Conservation (phyloP, 1,140 invertebrate genomes). For the Hycleus cichorii region DNA sequence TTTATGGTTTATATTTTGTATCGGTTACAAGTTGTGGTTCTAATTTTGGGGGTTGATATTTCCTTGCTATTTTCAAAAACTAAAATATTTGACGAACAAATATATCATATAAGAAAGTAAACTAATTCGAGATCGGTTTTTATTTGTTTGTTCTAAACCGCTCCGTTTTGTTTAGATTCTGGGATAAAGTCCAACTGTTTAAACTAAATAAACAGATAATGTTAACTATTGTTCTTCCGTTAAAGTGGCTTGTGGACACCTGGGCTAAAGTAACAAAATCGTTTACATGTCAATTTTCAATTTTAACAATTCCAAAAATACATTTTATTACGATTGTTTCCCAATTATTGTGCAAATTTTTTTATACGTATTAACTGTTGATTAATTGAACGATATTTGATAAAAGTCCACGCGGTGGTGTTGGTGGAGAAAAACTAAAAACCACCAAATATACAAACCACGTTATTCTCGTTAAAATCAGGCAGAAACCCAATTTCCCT, state of each 20-base stretch:
- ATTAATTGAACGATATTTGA: no score
- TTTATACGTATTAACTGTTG: no score
- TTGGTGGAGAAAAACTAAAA: constrained; percentile 27
- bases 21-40: no score
- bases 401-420: no score
- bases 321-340: no score
- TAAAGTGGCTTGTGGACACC: constrained; percentile 24
- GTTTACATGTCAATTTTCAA: constrained; percentile 8
- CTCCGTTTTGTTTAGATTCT: constrained; percentile 13
- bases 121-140: constrained; percentile 5
- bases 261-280: constrained; percentile 18
- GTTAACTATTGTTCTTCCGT: constrained; percentile 27
- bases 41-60: no score
- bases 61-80: neutral
- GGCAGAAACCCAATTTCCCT: constrained; percentile 37
- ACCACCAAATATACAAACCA: constrained; percentile 32
- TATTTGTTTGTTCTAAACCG: constrained; percentile 15
- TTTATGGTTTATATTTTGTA: no score
- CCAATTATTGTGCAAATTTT: no score
- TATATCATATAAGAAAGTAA: constrained; percentile 10
- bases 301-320: no score
- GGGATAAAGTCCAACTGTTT: constrained; percentile 22
- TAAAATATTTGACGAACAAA: constrained; percentile 8
- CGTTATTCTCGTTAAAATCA: constrained; percentile 35
- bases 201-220: constrained; percentile 27